Conservation (phyloP, 2,888 invertebrate species). For the Polymixis lichenea region DNA sequence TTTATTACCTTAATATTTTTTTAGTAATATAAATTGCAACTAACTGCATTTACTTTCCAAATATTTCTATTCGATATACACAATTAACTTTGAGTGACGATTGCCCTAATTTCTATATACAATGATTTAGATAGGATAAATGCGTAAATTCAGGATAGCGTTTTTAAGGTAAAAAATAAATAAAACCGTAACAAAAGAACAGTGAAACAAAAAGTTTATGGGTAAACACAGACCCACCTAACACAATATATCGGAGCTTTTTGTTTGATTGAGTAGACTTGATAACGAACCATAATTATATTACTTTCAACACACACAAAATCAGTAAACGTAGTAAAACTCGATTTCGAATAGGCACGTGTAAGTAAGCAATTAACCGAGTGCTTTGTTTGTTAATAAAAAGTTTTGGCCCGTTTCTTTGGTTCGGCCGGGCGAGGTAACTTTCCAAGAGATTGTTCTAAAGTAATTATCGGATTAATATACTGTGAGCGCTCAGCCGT, state of each 20-base stretch:
- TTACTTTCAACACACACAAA: slow-evolving; percentile 61
- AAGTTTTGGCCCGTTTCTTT: slow-evolving; percentile 81
- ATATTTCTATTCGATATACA: neutral
- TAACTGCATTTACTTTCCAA: neutral
- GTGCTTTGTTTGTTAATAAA: slow-evolving; percentile 84
- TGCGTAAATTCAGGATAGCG: too few species aligned
- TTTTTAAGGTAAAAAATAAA: slow-evolving; percentile 11
- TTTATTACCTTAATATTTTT: neutral
- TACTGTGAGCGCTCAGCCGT: slow-evolving; percentile 82
- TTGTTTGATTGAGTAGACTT: slow-evolving; percentile 55
- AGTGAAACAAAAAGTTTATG: slow-evolving; percentile 1
- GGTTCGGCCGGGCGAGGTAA: slow-evolving; percentile 77
- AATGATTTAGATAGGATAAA: neutral
- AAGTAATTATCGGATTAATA: slow-evolving; percentile 90
- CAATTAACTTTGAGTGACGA: neutral
- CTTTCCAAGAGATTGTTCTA: slow-evolving; percentile 87
- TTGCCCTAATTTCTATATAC: neutral
- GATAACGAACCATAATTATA: slow-evolving; percentile 62
- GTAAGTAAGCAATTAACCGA: slow-evolving; percentile 81
- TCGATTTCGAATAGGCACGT: slow-evolving; percentile 70
- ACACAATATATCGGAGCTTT: slow-evolving; percentile 29
- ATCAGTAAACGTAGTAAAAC: slow-evolving; percentile 62
- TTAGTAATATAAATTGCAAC: too few species aligned
- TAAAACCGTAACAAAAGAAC: neutral
- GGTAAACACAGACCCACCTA: slow-evolving; percentile 19